Base-by-base conservation (phyloP, 1,140 invertebrate genomes). In the Drosophila pseudoananassae region DNA sequence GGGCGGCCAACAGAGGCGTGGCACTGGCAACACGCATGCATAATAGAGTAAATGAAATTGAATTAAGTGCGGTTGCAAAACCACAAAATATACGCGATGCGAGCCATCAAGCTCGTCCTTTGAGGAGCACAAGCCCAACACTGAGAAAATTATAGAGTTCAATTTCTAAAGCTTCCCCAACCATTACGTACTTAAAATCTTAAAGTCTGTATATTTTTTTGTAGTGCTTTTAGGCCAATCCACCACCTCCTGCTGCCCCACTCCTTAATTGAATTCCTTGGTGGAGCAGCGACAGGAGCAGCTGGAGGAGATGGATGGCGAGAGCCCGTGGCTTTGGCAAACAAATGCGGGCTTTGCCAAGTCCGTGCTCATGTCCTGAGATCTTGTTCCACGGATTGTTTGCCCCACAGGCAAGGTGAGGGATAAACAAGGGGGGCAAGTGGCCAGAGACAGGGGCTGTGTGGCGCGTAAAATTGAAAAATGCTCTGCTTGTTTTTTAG, bases 181-280 rank as follows among this genome's bases (percentile, higher is more conserved):
- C 20, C 20, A 20, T 20, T 20, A 3, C 3, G 20, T 2, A 20
- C 20, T 20, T 27, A 5, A 47, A 20, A 29, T 20, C n/a, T 27
- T 6, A 27, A 27, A 4, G 15, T 5, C 20, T n/a, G 0, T 8
- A 1, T 6, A 7, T 15, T 66, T 66, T 65, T 51, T 38, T 45
- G n/a, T 7, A 66, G 63, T 66, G 59, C n/a, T 9, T 12, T 43
- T 17, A 15, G 40, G 40, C n/a, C 1, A 1, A 9, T 17, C 10
- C 5, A 1, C 7, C 17, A 15, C 33, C 23, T 15, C 15, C 4
- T 4, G 20, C 2, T 15, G 17, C 33, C 40, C 33, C 27, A 55
- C 31, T 54, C 65, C 56, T 46, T 77, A 82, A 82, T 82, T 82
- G 78, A 82, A 82, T 82, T 82, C 78, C 71, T 79, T 78, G 46